Percentiles rank a stretch among this genome's conserved stretches.
These are phyloP conservation scores for Cheilosia variabilis DNA, from an alignment of 2,888 invertebrate genomes.

Conservation along the genomic window DNA sequence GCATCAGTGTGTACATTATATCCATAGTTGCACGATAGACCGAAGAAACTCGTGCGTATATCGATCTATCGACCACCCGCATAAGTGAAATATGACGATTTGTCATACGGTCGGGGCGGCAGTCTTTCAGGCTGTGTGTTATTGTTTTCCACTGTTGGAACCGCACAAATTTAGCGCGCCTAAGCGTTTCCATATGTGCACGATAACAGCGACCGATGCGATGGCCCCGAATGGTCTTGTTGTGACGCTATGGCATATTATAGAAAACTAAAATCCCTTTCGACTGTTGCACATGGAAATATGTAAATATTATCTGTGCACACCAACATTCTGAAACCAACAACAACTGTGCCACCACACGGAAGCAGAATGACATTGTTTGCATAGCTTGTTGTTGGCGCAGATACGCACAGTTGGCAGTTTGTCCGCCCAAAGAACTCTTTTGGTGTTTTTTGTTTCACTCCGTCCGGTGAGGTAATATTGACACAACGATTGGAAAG, in stretches of 20 bases:
- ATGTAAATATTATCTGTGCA: constrained; percentile 64
- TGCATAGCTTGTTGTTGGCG: constrained; percentile 60
- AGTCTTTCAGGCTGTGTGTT: constrained; percentile 20
- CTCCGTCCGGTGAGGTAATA: constrained; percentile 65
- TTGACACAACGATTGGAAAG: constrained; percentile 68
- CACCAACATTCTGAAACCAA: constrained; percentile 17
- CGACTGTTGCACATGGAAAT: constrained; percentile 58
- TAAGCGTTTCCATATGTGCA: constrained; percentile 40
- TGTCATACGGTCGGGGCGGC: background rate
- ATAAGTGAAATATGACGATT: background rate
- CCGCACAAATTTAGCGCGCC: constrained; percentile 45
- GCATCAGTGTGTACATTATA: background rate
- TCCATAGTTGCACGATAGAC: background rate
- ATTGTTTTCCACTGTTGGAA: constrained; percentile 24
- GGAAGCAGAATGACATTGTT: constrained; percentile 69
- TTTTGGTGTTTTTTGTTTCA: constrained; percentile 17
- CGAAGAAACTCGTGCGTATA: background rate
- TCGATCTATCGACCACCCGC: background rate
- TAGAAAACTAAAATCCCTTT: background rate
- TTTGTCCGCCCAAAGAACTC: constrained; percentile 21
- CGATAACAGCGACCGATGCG: constrained; percentile 26
- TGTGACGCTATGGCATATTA: constrained; percentile 26
- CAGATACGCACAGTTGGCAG: constrained; percentile 25
- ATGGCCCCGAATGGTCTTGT: constrained; percentile 64
- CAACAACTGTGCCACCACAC: constrained; percentile 41